Evolutionary conservation across 2,888 invertebrate species (phyloP).

Genomic region (Rotaria sp.): DNA sequence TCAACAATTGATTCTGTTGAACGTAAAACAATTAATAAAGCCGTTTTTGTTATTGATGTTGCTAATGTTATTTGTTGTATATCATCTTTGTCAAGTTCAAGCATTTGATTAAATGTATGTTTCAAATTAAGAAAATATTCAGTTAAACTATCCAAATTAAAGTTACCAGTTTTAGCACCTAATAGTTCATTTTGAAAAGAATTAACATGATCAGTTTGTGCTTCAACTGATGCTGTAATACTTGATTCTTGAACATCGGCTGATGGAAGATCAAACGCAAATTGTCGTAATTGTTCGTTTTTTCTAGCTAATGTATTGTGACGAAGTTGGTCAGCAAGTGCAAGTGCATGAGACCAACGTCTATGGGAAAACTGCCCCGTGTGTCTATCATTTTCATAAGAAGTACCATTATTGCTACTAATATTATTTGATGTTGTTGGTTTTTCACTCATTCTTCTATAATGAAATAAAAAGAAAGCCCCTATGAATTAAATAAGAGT

Average conservation of each 20-base stretch:
- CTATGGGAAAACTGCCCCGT: background rate
- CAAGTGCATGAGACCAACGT: background rate
- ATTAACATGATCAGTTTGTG: background rate
- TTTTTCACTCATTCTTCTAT: background rate
- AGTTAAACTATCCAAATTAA: background rate
- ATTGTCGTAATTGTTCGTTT: background rate
- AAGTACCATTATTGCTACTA: background rate
- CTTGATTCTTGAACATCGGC: background rate
- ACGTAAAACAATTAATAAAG: constrained; percentile 7
- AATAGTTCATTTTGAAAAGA: background rate
- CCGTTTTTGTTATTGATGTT: constrained; percentile 11
- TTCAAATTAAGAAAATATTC: background rate
- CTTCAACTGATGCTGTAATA: background rate
- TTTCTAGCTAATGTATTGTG: background rate
- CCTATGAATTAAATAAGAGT: background rate
- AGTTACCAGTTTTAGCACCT: background rate
- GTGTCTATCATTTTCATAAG: background rate
- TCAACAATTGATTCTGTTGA: background rate
- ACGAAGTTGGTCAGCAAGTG: background rate
- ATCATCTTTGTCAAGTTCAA: background rate
- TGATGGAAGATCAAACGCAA: background rate
- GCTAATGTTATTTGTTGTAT: background rate
- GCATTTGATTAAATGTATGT: background rate
- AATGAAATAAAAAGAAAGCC: background rate
- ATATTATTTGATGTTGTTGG: background rate